phyloP scores from a whole-genome alignment of 2,888 invertebrate species.

The Drepanosiphum platanoidis region DNA sequence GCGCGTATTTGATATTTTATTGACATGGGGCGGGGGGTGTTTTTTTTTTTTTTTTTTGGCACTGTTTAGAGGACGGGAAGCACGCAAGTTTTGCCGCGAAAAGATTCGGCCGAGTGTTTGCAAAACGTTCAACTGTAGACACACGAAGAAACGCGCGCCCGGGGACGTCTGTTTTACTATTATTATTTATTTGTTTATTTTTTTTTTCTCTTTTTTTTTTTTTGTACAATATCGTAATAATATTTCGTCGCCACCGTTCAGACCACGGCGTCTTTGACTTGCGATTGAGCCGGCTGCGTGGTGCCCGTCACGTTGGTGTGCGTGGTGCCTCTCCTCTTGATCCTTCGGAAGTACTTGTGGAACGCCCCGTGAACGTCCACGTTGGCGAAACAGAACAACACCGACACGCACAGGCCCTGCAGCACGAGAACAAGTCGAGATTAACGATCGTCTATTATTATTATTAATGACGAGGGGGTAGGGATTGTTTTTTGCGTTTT shows the following conservation, averaged over 20 bases:
- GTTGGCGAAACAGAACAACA: conserved; percentile 93
- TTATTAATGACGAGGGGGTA: no score
- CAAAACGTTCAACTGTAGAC: conserved; percentile 51
- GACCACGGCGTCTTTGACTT: conserved; percentile 60
- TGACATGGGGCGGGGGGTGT: neutral
- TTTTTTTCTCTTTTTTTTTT: neutral
- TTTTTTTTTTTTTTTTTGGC: neutral
- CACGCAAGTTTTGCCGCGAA: conserved; percentile 37
- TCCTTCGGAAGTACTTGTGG: conserved; percentile 63
- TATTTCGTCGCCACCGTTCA: conserved; percentile 25
- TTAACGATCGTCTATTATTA: neutral
- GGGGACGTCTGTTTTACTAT: neutral
- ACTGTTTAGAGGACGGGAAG: conserved; percentile 46
- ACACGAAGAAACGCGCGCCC: neutral
- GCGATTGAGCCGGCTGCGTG: conserved; percentile 62
- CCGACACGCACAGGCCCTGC: conserved; percentile 91
- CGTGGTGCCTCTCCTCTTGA: conserved; percentile 63
- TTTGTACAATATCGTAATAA: conserved; percentile 17
- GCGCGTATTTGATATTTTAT: no score
- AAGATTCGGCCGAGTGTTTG: conserved; percentile 10
- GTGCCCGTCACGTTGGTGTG: conserved; percentile 63
- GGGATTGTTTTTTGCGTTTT: no score
- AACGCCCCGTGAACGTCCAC: conserved; percentile 78
- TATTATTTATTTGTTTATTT: neutral
- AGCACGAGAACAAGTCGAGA: conserved; percentile 62